Evolutionary conservation across 2,797 vertebrate species (phyloP).

Genomic region (Myotis findleyi): DNA sequence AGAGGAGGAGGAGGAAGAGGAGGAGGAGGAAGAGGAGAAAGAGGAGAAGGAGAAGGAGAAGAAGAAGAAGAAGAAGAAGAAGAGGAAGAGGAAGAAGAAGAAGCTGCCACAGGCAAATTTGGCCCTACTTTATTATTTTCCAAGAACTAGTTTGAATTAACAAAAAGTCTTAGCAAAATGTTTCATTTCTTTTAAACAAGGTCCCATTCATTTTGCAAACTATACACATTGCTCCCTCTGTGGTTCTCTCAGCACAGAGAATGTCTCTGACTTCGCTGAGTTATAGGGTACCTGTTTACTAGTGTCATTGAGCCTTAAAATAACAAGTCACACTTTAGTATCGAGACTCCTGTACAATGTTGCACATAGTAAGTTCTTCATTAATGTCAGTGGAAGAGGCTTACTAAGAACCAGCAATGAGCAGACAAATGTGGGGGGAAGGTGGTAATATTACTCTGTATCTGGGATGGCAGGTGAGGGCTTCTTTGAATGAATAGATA

Average conservation of each 20-base stretch:
- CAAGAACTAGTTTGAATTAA: background rate
- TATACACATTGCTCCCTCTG: background rate
- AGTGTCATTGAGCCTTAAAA: background rate
- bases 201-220: background rate
- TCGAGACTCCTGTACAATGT: background rate
- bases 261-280: background rate
- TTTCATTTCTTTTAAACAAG: background rate
- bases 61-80: background rate
- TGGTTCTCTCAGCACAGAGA: background rate
- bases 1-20: background rate
- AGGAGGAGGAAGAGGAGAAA: background rate
- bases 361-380: background rate
- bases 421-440: background rate
- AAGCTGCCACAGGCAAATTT: background rate
- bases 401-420: background rate
- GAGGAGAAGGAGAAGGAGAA: background rate
- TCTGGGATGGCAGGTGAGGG: background rate
- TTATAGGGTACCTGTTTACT: background rate
- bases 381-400: background rate
- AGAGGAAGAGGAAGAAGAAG: background rate
- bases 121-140: background rate
- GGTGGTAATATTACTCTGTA: background rate
- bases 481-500: background rate
- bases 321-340: background rate
- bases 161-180: background rate